Percentiles rank a stretch among this genome's conserved stretches.
Evolutionary conservation across 2,113 vertebrate genomes (phyloP).

Genomic region (Tragelaphus scriptus): DNA sequence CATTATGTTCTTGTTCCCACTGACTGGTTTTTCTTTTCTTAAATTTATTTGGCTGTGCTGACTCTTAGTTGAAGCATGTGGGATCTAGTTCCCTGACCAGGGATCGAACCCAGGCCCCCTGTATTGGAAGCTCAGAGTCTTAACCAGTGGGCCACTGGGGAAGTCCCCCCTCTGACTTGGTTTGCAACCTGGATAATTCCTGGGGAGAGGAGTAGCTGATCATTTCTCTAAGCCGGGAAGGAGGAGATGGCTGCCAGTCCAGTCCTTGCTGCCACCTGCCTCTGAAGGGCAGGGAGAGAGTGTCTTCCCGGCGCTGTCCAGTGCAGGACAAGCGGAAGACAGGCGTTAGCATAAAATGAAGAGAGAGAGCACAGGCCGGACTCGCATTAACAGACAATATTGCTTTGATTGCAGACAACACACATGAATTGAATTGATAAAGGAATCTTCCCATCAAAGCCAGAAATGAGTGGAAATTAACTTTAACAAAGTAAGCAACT

Average conservation of each 20-base stretch:
- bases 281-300: background rate
- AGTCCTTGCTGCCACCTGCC: background rate
- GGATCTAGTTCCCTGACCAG: background rate
- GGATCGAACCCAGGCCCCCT: accelerated
- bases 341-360: conserved; percentile 44
- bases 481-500: conserved; percentile 67
- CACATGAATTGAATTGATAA: conserved; percentile 68
- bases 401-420: conserved; percentile 67
- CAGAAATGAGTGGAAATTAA: conserved; percentile 60
- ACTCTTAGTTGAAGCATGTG: background rate
- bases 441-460: conserved; percentile 58
- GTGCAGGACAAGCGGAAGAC: background rate
- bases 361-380: conserved; percentile 15
- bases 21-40: background rate
- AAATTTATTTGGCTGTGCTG: background rate
- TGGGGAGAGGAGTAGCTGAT: background rate
- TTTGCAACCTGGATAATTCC: background rate
- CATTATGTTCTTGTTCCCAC: background rate
- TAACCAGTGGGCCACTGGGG: background rate
- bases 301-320: conserved; percentile 1
- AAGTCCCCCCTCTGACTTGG: accelerated
- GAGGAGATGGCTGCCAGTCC: background rate
- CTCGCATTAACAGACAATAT: conserved; percentile 61
- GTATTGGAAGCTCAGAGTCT: background rate
- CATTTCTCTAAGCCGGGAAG: background rate